phyloP scores from a whole-genome alignment of 2,113 vertebrate species.

The Falco punctatus region DNA sequence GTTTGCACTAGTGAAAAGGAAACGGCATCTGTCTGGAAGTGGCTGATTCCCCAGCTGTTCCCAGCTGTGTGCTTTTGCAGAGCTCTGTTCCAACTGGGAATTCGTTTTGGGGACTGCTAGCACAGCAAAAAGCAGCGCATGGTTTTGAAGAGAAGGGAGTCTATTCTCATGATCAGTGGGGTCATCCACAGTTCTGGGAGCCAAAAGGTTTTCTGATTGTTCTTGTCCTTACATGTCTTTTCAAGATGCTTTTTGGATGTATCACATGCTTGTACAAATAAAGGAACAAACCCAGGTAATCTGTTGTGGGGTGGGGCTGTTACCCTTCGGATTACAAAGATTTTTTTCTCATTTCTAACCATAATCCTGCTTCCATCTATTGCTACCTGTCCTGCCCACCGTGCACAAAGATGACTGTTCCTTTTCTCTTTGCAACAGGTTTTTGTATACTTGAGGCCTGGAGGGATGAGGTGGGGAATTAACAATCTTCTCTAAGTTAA shows the following conservation, averaged over 20 bases:
- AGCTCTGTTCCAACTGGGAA: neutral
- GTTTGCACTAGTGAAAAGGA: neutral
- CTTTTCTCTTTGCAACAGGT: neutral
- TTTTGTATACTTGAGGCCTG: neutral
- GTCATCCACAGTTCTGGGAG: neutral
- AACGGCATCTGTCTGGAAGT: neutral
- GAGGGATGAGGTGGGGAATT: neutral
- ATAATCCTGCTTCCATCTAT: neutral
- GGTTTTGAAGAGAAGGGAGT: neutral
- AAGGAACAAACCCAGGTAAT: neutral
- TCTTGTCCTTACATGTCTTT: neutral
- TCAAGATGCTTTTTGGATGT: neutral
- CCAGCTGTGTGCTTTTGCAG: neutral
- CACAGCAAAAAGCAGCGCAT: neutral
- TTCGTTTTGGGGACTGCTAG: neutral
- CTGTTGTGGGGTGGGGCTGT: neutral
- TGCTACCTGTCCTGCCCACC: neutral
- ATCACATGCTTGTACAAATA: neutral
- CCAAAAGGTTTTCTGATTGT: neutral
- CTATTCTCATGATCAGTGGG: fast-evolving
- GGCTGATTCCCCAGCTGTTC: neutral
- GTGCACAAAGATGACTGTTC: neutral
- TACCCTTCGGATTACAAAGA: neutral
- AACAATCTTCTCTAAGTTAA: neutral
- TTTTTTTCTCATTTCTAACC: neutral